Percentiles rank a stretch among this genome's conserved stretches.
phyloP scores from a whole-genome alignment of 2,113 vertebrate species.

The Dendrocopos noguchii region DNA sequence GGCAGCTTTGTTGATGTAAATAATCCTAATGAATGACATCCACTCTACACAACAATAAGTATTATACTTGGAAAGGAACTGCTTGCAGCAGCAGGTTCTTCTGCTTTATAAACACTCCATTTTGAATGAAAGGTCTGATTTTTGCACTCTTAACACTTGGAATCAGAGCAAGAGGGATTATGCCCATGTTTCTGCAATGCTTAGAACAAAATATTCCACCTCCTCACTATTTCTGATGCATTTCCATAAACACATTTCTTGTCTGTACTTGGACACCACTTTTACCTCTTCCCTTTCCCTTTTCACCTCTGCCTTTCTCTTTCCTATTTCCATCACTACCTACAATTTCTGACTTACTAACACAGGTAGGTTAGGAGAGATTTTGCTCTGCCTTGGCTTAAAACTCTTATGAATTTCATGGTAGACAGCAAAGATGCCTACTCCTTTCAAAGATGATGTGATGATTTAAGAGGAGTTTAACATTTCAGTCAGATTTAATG shows the following conservation, averaged over 20 bases:
- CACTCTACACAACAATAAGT: slow-evolving; percentile 10
- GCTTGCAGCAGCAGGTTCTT: slow-evolving; percentile 32
- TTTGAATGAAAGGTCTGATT: slow-evolving; percentile 25
- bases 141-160: slow-evolving; percentile 3
- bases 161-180: background rate
- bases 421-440: background rate
- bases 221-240: background rate
- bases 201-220: background rate
- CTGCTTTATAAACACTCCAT: background rate
- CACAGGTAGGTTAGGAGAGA: background rate
- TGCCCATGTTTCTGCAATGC: background rate
- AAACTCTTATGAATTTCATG: background rate
- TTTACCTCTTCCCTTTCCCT: background rate
- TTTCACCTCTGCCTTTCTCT: background rate
- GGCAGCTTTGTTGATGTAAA: slow-evolving; percentile 43
- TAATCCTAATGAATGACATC: slow-evolving; percentile 38
- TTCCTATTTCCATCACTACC: background rate
- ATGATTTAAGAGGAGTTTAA: background rate
- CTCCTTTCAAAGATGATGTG: background rate
- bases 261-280: background rate
- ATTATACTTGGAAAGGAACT: slow-evolving; percentile 36
- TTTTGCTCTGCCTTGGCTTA: background rate
- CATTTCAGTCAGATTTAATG: background rate
- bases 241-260: background rate
- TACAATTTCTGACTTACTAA: background rate